These are phyloP conservation scores for Vanessa cardui DNA, from an alignment of 2,888 invertebrate genomes.

Conservation along the genomic window DNA sequence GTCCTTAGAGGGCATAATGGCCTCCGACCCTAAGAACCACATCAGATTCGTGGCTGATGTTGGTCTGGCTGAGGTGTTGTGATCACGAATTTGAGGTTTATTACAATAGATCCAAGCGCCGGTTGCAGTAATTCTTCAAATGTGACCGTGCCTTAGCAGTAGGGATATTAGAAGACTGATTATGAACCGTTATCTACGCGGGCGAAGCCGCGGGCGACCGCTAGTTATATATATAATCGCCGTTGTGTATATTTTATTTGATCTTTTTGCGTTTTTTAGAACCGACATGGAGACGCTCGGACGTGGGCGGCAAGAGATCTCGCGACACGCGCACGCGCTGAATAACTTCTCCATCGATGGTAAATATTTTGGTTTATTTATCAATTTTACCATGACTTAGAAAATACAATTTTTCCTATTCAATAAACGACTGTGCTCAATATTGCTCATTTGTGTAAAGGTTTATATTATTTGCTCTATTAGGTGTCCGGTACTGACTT, in stretches of 20 bases:
- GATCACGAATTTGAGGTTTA: no score
- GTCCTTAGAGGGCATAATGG: no score
- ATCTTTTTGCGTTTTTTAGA: conserved; percentile 55
- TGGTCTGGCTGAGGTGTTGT: no score
- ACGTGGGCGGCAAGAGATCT: conserved; percentile 76
- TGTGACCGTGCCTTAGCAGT: no score
- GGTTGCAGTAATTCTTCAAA: no score
- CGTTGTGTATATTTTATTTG: not conserved
- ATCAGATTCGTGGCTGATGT: no score
- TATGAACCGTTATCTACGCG: no score
- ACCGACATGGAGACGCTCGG: conserved; percentile 88
- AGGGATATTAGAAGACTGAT: no score
- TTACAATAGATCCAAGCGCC: no score
- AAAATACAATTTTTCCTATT: not conserved
- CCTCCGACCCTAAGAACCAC: no score
- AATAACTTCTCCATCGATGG: conserved; percentile 77
- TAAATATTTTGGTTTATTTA: conserved; percentile 48
- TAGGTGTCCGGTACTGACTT: conserved; percentile 82
- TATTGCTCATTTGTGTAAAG: conserved; percentile 53
- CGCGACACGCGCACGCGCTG: conserved; percentile 68
- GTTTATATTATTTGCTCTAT: conserved; percentile 75
- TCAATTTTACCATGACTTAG: not conserved
- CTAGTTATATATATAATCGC: no score
- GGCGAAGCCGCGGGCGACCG: no score
- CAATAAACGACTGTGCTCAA: conserved; percentile 1